A percentile compares a stretch with the other conserved stretches of the same genome.
phyloP scores from a whole-genome alignment of 35 echinoderm and acorn worm species.

The Nesometra sesokonis region DNA sequence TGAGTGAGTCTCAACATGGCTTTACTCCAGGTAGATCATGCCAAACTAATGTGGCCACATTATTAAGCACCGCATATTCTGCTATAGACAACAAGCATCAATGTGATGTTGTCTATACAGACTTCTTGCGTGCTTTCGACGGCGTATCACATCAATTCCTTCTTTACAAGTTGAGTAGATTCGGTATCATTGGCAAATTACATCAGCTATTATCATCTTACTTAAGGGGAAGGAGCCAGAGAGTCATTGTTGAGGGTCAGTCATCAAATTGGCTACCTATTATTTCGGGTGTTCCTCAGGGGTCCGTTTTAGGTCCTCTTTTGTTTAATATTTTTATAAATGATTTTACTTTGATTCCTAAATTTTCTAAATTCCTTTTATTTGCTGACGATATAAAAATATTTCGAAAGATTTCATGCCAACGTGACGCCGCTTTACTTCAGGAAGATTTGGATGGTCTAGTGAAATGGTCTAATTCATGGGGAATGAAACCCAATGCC shows the following conservation, averaged over 20 bases:
- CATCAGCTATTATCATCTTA: background rate
- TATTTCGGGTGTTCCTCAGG: background rate
- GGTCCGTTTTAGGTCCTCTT: background rate
- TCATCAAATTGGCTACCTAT: background rate
- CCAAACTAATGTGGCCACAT: background rate
- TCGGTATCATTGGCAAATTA: background rate
- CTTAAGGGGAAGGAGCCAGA: background rate
- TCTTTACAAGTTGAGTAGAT: background rate
- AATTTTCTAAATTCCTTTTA: background rate
- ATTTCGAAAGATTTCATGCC: background rate
- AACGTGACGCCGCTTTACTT: background rate
- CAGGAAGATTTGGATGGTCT: background rate
- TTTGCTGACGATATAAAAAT: background rate
- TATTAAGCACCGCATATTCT: background rate
- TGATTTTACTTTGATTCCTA: background rate
- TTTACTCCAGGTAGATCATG: background rate
- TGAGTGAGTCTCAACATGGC: background rate
- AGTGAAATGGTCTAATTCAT: background rate
- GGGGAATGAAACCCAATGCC: background rate
- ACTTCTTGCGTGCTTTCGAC: background rate
- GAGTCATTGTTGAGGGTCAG: background rate
- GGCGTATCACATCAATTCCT: background rate
- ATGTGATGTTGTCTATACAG: background rate
- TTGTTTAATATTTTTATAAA: background rate
- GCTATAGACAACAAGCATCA: background rate